phyloP scores from a whole-genome alignment of 2,888 invertebrate species.

The Campoplex nolae region DNA sequence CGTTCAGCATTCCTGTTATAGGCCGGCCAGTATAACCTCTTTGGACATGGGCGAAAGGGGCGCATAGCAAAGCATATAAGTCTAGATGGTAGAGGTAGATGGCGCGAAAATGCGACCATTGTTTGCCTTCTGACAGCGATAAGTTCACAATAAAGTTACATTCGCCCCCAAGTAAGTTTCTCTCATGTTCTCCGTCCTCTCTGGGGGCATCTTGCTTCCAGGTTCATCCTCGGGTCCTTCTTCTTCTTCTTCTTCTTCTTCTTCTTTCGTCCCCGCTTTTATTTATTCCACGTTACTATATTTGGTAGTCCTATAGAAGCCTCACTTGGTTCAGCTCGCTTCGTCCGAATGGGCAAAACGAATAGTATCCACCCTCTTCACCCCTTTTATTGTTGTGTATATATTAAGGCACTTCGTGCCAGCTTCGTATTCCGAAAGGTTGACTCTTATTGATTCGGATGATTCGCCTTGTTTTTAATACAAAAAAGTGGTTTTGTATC shows the following conservation, averaged over 20 bases:
- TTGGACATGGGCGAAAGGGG: conserved; percentile 24
- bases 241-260: background rate
- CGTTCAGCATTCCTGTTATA: conserved; percentile 35
- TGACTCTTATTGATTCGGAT: background rate
- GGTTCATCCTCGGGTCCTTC: conserved; percentile 48
- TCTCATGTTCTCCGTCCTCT: conserved; percentile 66
- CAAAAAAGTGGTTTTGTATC: too few relatives aligned
- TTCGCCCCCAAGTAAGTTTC: conserved; percentile 81
- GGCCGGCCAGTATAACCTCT: background rate
- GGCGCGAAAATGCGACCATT: conserved; percentile 81
- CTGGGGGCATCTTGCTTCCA: conserved; percentile 43
- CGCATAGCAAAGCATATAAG: conserved; percentile 55
- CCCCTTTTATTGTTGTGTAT: background rate
- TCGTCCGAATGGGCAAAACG: conserved; percentile 18
- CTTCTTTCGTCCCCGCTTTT: conserved; percentile 44
- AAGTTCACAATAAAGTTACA: conserved; percentile 84
- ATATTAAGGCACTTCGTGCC: background rate
- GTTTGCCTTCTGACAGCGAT: conserved; percentile 83
- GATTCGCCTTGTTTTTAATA: background rate
- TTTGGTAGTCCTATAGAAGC: background rate
- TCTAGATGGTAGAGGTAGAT: conserved; percentile 79
- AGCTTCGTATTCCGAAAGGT: background rate
- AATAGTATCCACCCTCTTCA: background rate
- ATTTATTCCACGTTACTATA: conserved; percentile 7
- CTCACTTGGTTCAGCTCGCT: conserved; percentile 31